Percentiles rank a stretch among this genome's conserved stretches.
Evolutionary conservation across 2,113 vertebrate species (phyloP).

Genomic region (Etheostoma spectabile): DNA sequence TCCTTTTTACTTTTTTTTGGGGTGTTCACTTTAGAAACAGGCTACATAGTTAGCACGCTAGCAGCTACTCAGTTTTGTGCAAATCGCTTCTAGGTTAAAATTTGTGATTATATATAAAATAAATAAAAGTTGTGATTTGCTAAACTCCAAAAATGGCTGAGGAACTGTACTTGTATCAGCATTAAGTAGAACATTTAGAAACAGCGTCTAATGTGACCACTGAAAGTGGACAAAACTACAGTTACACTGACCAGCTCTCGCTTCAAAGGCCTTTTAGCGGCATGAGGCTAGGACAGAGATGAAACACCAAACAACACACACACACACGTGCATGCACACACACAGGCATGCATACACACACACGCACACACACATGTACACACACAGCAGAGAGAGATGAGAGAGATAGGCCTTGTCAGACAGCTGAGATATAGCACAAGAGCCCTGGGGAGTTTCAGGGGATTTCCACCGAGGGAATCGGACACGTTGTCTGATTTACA

Average conservation of each 20-base stretch:
- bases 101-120: no score
- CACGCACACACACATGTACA: slow-evolving; percentile 28
- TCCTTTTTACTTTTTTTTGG: not conserved
- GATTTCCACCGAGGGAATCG: slow-evolving; percentile 78
- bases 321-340: slow-evolving; percentile 25
- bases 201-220: slow-evolving; percentile 55
- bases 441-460: slow-evolving; percentile 81
- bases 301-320: slow-evolving; percentile 47
- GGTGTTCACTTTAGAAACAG: not conserved
- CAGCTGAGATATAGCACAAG: slow-evolving; percentile 79
- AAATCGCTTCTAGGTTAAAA: not conserved
- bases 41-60: not conserved
- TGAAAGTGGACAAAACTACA: slow-evolving; percentile 66
- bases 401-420: slow-evolving; percentile 67
- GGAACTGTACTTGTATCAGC: slow-evolving; percentile 14
- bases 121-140: not conserved
- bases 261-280: slow-evolving; percentile 76
- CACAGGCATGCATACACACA: slow-evolving; percentile 32
- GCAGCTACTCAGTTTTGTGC: not conserved
- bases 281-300: slow-evolving; percentile 63
- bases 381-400: slow-evolving; percentile 49
- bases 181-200: slow-evolving; percentile 58
- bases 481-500: slow-evolving; percentile 81
- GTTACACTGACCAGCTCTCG: slow-evolving; percentile 80
- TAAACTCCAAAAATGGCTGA: not conserved